A percentile compares a stretch with the other conserved stretches of the same genome.
These are phyloP conservation scores for Burhinus bistriatus DNA, from an alignment of 2,113 vertebrate genomes.

Conservation along the genomic window DNA sequence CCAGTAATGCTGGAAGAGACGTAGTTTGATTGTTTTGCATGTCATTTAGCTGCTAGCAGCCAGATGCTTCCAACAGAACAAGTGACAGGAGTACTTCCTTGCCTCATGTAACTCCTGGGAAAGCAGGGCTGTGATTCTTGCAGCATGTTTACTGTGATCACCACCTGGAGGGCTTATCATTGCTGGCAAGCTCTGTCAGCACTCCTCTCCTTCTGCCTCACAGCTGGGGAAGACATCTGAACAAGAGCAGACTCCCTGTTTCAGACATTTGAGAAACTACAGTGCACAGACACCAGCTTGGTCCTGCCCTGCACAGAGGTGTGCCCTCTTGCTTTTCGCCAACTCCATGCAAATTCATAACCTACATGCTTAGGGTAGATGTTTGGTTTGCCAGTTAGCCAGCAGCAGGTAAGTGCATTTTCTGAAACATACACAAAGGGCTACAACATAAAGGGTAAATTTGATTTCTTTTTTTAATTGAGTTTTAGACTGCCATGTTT, in stretches of 20 bases:
- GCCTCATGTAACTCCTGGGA: not conserved
- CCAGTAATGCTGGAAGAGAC: not conserved
- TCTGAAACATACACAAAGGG: not conserved
- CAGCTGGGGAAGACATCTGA: not conserved
- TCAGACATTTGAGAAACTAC: not conserved
- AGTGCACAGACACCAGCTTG: not conserved
- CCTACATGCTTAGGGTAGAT: not conserved
- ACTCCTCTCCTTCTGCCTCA: not conserved
- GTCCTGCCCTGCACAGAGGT: not conserved
- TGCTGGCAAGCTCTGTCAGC: not conserved
- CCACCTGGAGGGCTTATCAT: conserved; percentile 2
- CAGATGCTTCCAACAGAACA: not conserved
- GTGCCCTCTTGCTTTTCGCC: not conserved
- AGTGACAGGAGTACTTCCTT: not conserved
- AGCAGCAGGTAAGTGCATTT: not conserved
- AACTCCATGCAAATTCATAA: not conserved
- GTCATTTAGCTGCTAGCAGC: not conserved
- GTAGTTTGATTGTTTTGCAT: not conserved
- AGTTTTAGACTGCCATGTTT: not conserved
- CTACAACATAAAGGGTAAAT: not conserved
- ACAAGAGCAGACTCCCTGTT: not conserved
- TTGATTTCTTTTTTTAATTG: not conserved
- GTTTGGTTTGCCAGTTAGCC: not conserved
- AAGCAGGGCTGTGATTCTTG: not conserved
- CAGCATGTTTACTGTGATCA: not conserved